A percentile compares a stretch with the other conserved stretches of the same genome.
Conservation (phyloP, 2,113 vertebrate genomes). For the Lampris incognitus region DNA sequence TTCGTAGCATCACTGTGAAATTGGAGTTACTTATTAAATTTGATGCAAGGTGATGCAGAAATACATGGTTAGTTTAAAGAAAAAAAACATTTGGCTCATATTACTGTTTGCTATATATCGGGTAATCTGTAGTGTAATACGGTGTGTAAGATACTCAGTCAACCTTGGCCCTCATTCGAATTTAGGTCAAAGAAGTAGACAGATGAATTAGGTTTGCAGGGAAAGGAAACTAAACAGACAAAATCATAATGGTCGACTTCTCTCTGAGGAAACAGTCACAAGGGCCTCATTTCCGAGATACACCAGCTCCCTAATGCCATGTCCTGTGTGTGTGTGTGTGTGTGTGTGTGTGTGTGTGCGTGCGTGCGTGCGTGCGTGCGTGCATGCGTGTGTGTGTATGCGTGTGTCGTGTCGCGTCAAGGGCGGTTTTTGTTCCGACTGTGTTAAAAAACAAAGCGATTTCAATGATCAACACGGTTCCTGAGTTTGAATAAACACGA, state of each 20-base stretch:
- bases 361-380: not conserved
- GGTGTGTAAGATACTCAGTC: not conserved
- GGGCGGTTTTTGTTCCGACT: conserved; percentile 9
- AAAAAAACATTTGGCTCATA: not conserved
- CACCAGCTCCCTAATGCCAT: not conserved
- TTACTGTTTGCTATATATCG: not conserved
- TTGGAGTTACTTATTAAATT: no score
- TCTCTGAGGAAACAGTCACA: conserved; percentile 15
- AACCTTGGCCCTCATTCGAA: not conserved
- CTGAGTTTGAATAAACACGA: not conserved
- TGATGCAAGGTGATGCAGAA: not conserved
- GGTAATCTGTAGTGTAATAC: not conserved
- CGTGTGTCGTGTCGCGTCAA: conserved; percentile 22
- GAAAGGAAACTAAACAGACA: not conserved
- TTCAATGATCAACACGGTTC: not conserved
- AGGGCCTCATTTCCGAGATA: conserved; percentile 28
- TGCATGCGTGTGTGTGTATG: not conserved
- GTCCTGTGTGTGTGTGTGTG: not conserved
- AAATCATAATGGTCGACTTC: conserved; percentile 10
- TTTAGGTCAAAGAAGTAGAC: conserved; percentile 15
- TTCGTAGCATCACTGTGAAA: not conserved
- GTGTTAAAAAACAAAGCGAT: not conserved
- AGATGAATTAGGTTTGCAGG: conserved; percentile 14
- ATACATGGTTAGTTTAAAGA: not conserved
- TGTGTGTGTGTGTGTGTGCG: not conserved